Evolutionary conservation across 2,888 invertebrate species (phyloP), one percentile per base, ranked within the genome.

Genomic region (Chalcosyrphus nemorum): DNA sequence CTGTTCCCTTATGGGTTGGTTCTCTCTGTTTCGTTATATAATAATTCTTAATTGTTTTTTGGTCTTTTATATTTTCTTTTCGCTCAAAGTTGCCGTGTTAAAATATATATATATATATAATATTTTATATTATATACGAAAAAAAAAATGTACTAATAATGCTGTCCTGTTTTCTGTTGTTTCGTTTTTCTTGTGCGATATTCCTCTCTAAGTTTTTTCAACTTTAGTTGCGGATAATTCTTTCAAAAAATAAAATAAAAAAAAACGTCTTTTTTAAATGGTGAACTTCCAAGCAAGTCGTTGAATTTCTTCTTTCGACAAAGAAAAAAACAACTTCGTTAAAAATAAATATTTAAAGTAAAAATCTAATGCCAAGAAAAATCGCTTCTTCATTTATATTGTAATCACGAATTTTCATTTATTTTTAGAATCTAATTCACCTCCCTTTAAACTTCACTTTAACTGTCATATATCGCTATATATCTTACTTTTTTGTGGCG

Each of bases 401-500:
- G 59, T 72, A 45, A 70, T 81, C 80, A 70, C 59, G 21, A 74
- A 27, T 54, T 68, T 47, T 56, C 54, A 57, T 66, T 66, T 63
- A 15, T 21, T 57, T 17, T 72, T 47, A 59, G 59, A 41, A 32
- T 41, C 38, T 17, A 38, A 56, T 19, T 63, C 72, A 78, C 57
- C 7, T n/a, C n/a, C 15, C 13, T 9, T 38, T 13, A n/a, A 35
- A 52, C 9, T 45, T 59, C 57, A 71, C 57, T 59, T 21, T 71
- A 17, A 50, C 38, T 71, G 38, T 71, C 57, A 80, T 66, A 63
- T 66, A 56, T 66, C 61, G 66, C 80, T 59, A 81, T 72, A 75
- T 43, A 63, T 81, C 86, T 84, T 86, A 86, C 86, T 86, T 78
- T 87, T 77, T 86, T 86, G 19, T 86, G 65, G 65, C 86, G 45